These are phyloP conservation scores for Nothura maculosa DNA, from an alignment of 2,797 vertebrate species.

Conservation along the genomic window DNA sequence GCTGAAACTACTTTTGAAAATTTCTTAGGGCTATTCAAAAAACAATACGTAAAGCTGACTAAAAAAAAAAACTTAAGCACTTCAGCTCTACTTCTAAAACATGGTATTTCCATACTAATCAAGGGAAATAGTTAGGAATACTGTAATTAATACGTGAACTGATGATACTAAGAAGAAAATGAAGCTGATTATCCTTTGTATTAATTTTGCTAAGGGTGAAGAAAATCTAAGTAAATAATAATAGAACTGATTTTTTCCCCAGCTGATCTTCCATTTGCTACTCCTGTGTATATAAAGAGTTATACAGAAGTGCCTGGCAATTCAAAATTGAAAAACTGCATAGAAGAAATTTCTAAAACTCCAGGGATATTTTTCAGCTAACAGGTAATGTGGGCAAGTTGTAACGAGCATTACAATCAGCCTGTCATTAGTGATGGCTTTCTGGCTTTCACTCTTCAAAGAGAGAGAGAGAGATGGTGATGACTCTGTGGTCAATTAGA, in stretches of 20 bases:
- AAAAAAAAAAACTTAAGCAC: neutral
- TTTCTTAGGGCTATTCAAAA: neutral
- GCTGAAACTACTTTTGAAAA: conserved; percentile 23
- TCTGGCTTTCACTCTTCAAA: conserved; percentile 18
- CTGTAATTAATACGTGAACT: conserved; percentile 47
- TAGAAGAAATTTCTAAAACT: conserved; percentile 45
- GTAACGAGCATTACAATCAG: conserved; percentile 35
- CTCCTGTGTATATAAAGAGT: neutral
- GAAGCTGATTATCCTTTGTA: conserved; percentile 10
- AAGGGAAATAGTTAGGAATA: neutral
- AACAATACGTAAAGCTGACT: neutral
- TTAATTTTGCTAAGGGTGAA: conserved; percentile 18
- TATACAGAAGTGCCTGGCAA: conserved; percentile 32
- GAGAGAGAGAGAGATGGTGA: neutral
- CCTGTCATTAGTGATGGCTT: neutral
- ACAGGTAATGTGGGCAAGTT: conserved; percentile 29
- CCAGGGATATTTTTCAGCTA: conserved; percentile 51
- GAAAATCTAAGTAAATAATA: neutral
- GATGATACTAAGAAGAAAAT: neutral
- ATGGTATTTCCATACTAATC: neutral
- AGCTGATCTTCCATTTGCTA: neutral
- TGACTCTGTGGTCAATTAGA: conserved; percentile 36
- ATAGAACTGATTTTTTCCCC: neutral
- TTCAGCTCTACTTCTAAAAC: neutral
- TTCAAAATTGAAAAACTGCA: conserved; percentile 41